A percentile compares a stretch with the other conserved stretches of the same genome.
phyloP scores from a whole-genome alignment of 35 echinoderm and acorn worm species.

The Ophioderma brevispina region DNA sequence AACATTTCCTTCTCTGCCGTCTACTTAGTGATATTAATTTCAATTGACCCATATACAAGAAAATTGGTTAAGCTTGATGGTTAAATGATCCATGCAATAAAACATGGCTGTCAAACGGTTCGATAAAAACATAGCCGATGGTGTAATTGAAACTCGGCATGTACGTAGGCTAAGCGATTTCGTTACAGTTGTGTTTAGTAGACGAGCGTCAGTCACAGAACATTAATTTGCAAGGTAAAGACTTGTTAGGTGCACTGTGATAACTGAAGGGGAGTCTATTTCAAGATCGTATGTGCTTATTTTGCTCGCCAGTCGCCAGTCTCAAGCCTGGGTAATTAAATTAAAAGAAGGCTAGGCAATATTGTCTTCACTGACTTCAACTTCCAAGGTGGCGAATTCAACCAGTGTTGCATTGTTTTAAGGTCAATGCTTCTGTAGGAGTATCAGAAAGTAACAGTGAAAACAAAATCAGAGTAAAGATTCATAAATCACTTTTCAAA shows the following conservation, averaged over 20 bases:
- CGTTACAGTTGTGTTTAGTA: background rate
- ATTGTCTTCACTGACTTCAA: too few relatives aligned
- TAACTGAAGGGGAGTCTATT: background rate
- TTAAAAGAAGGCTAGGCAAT: too few relatives aligned
- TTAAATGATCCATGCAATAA: background rate
- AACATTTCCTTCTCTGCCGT: background rate
- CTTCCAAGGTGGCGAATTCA: too few relatives aligned
- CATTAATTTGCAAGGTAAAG: constrained; percentile 4
- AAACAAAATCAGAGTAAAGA: too few relatives aligned
- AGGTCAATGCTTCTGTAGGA: too few relatives aligned
- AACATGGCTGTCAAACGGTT: background rate
- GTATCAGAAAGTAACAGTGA: too few relatives aligned
- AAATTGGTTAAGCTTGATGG: constrained; percentile 13
- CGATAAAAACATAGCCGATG: background rate
- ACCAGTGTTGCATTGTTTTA: too few relatives aligned
- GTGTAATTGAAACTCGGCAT: background rate
- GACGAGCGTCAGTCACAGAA: constrained; percentile 8
- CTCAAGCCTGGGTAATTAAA: too few relatives aligned
- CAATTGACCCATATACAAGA: constrained; percentile 5
- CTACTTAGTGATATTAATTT: background rate
- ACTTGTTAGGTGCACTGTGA: background rate
- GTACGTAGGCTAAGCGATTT: background rate
- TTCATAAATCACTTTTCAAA: too few relatives aligned
- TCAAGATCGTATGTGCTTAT: too few relatives aligned
- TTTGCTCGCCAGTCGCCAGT: too few relatives aligned